Conservation (phyloP, 2,113 vertebrate species). For the Catagonus wagneri region DNA sequence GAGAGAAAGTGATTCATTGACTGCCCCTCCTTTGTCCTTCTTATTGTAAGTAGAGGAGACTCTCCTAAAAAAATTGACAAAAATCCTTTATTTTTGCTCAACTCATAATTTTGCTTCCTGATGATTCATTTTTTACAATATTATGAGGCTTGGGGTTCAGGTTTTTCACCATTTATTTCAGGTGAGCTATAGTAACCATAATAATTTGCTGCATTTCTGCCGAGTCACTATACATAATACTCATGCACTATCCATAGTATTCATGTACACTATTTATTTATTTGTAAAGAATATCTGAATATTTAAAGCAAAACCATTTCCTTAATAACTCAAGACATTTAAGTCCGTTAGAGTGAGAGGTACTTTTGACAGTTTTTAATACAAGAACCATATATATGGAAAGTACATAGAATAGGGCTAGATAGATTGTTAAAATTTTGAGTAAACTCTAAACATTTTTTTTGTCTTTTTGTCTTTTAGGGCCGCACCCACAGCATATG, state of each 20-base stretch:
- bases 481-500: too few species aligned
- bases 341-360: neutral
- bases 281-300: slow-evolving; percentile 4
- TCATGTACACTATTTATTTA: neutral
- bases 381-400: too few species aligned
- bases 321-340: neutral
- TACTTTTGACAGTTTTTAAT: slow-evolving; percentile 29
- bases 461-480: too few species aligned
- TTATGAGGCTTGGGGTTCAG: neutral
- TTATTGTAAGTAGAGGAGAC: neutral
- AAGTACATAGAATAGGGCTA: neutral
- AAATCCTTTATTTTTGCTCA: neutral
- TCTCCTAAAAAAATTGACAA: neutral
- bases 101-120: neutral
- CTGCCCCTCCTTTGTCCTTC: neutral
- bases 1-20: neutral
- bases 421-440: neutral
- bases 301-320: slow-evolving; percentile 27
- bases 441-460: slow-evolving; percentile 5
- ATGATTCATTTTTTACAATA: slow-evolving; percentile 43
- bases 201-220: neutral
- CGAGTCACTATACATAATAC: neutral
- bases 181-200: neutral
- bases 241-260: neutral
- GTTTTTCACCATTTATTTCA: neutral